Evolutionary conservation across 2,113 vertebrate genomes (phyloP).

Genomic region (Semnopithecus entellus): DNA sequence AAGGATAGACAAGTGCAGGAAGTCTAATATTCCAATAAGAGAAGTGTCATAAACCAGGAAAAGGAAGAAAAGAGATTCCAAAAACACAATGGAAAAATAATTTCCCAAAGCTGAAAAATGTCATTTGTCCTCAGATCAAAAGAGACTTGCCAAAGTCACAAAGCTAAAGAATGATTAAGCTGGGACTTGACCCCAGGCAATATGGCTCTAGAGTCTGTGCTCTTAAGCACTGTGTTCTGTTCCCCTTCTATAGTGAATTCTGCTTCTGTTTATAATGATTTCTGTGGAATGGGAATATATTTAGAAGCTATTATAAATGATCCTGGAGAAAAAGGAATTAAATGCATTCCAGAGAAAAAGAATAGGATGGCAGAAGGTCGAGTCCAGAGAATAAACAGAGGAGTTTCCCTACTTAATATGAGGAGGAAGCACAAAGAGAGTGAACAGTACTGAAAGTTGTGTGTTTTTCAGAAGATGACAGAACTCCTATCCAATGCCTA

Average conservation of each 20-base stretch:
- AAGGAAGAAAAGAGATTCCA: background rate
- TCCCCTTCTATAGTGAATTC: background rate
- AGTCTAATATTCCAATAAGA: background rate
- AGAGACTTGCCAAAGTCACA: background rate
- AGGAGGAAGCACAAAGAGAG: background rate
- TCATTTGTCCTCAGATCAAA: background rate
- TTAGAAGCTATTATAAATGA: background rate
- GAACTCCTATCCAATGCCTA: no score
- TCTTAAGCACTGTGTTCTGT: background rate
- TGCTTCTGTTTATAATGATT: background rate
- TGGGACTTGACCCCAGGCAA: background rate
- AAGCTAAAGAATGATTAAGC: background rate
- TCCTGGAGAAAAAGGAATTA: background rate
- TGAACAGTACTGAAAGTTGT: background rate
- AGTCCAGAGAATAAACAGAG: background rate
- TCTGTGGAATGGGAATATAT: background rate
- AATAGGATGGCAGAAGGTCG: background rate
- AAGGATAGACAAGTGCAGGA: background rate
- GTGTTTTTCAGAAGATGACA: background rate
- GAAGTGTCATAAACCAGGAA: background rate
- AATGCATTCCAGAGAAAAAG: background rate
- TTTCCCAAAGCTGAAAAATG: background rate
- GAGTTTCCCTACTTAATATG: background rate
- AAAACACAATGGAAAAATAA: background rate
- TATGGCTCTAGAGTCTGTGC: background rate